These are phyloP conservation scores for Liodrosophila aerea DNA, from an alignment of 2,888 invertebrate species.

Conservation along the genomic window DNA sequence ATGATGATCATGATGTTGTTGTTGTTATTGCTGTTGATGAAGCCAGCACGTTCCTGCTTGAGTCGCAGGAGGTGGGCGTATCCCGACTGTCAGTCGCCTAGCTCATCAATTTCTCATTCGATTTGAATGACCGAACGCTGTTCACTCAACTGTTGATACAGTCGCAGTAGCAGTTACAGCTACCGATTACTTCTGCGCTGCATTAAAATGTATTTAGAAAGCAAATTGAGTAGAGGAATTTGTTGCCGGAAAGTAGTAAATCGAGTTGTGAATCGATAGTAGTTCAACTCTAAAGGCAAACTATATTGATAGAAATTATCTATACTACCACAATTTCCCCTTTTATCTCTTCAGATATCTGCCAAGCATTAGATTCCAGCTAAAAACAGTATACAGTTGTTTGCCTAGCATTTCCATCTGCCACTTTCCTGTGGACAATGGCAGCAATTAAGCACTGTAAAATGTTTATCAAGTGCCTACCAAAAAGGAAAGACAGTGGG, in stretches of 20 bases:
- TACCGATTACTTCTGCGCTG: conserved; percentile 17
- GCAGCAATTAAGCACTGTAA: conserved; percentile 43
- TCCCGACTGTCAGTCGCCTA: conserved; percentile 61
- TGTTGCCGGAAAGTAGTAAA: too few species aligned
- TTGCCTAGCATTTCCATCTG: conserved; percentile 10
- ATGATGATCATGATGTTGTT: conserved; percentile 12
- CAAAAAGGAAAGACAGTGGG: conserved; percentile 1
- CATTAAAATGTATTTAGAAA: conserved; percentile 27
- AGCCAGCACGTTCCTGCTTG: conserved; percentile 21
- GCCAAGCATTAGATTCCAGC: too few species aligned
- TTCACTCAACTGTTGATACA: conserved; percentile 64
- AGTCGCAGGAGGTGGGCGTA: conserved; percentile 35
- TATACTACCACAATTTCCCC: too few species aligned
- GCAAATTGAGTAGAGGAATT: neutral
- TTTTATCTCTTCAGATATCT: neutral
- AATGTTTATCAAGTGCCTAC: conserved; percentile 33
- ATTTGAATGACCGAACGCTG: conserved; percentile 55
- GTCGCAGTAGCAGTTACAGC: conserved; percentile 12
- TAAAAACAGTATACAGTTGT: conserved; percentile 6
- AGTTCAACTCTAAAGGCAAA: too few species aligned
- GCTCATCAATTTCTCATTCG: conserved; percentile 76
- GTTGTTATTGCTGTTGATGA: conserved; percentile 27
- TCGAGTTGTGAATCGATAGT: too few species aligned
- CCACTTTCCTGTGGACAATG: conserved; percentile 32
- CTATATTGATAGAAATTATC: too few species aligned